Base-by-base conservation (phyloP, 1,140 invertebrate species). In the Pogonognathellus flavescens region DNA sequence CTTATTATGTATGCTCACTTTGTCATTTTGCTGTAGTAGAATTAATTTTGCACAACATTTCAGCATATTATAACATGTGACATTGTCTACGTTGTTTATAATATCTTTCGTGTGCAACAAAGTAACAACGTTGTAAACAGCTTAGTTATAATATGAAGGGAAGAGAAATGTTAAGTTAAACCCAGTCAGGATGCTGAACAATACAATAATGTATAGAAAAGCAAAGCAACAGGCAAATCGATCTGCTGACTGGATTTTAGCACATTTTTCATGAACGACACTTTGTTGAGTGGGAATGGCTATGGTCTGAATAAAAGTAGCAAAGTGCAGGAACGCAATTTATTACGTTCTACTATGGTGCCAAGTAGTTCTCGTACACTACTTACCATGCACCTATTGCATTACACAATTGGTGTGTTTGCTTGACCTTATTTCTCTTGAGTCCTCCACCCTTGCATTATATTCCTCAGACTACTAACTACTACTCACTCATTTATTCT, bases 141-240 rank as follows among this genome's bases (percentile, higher is more conserved):
- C 31, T 1, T 41, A 41, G 1, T 1, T 41, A 41, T 41, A 41
- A 6, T 41, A 41, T 6, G 2, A 41, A 3, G 31, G 31, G 6
- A 1, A 41, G 6, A 41, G 2, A 41, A 41, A 41, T 41, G 31
- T 41, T 41, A 41, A 41, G 31, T 41, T 41, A 6, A 6, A 3
- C 31, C 31, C 2, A 41, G 31, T 41, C 31, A 41, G 1, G 6
- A 41, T 41, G 20, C 9, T 20, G 7, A 66, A 66, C 20, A 25
- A 66, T 66, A 25, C 62, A 66, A n/a, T 22, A 9, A 25, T 25
- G 22, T 13, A 66, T 25, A 25, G 20, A 66, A 25, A 66, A n/a
- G 20, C 18, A 18, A 66, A 66, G 62, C 62, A 66, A 66, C 62
- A 66, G 62, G 62, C 62, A 66, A 66, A 66, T 66, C 62, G 62